Percentiles rank a stretch among this genome's conserved stretches.
phyloP scores from a whole-genome alignment of 1,140 invertebrate species.

The Drosophila nigromelanica region DNA sequence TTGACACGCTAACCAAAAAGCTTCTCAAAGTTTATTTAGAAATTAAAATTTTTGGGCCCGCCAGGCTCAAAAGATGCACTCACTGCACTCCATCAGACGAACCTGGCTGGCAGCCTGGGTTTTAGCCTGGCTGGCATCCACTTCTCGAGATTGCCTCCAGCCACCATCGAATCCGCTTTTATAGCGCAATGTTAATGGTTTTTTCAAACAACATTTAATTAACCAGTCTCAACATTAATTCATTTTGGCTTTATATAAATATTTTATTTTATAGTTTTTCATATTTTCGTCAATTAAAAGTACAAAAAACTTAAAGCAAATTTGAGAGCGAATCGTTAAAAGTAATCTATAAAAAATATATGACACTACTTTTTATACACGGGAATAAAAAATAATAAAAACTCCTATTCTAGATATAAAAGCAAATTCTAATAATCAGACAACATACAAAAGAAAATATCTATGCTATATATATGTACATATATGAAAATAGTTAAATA shows the following conservation, averaged over 20 bases:
- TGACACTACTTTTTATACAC: no score
- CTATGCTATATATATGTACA: no score
- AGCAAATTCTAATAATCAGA: no score
- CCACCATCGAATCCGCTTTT: slow-evolving; percentile 5
- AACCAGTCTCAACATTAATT: not conserved
- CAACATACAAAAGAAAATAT: no score
- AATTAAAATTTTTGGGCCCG: slow-evolving; percentile 64
- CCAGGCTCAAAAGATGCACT: slow-evolving; percentile 38
- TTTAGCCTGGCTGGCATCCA: slow-evolving; percentile 2
- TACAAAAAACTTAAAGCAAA: no score
- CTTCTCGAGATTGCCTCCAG: slow-evolving; percentile 38
- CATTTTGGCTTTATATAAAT: not conserved
- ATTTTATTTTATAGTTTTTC: not conserved
- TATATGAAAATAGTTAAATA: no score
- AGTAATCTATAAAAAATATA: no score
- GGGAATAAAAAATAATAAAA: no score
- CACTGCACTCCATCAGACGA: slow-evolving; percentile 12
- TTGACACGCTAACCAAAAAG: slow-evolving; percentile 59
- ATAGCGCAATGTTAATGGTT: not conserved
- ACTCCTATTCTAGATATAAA: no score
- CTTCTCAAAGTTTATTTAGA: slow-evolving; percentile 73
- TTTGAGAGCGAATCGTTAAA: no score
- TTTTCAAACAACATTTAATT: not conserved
- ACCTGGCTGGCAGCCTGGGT: not conserved
- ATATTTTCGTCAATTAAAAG: no score